phyloP scores from a whole-genome alignment of 2,888 invertebrate genomes.

The Meliscaeva auricollis region DNA sequence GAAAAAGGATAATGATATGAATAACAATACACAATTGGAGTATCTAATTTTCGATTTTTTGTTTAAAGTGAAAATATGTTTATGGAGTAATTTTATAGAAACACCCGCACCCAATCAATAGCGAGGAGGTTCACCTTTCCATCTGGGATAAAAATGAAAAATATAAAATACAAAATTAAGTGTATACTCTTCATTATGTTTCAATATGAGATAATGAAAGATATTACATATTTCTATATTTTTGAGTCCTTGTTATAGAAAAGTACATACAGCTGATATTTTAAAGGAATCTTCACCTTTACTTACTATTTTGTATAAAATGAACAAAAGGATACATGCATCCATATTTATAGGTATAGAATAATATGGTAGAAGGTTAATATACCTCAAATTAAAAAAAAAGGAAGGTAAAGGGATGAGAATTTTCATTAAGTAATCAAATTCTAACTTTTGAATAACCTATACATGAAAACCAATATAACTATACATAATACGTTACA shows the following conservation, averaged over 20 bases:
- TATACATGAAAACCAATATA: no score
- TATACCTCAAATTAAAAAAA: no score
- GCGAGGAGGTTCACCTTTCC: neutral
- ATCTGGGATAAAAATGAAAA: neutral
- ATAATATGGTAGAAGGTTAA: neutral
- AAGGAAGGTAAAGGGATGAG: no score
- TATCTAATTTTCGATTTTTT: neutral
- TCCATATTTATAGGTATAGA: neutral
- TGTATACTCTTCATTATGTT: slow-evolving; percentile 2
- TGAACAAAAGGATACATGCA: neutral
- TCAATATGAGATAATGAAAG: slow-evolving; percentile 1
- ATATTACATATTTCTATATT: neutral
- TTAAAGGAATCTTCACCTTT: neutral
- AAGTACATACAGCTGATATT: neutral
- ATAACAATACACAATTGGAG: neutral
- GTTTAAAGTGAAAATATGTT: neutral
- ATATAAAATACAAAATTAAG: slow-evolving; percentile 3
- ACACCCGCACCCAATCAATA: neutral
- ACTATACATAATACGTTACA: no score
- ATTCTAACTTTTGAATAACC: no score
- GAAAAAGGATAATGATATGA: neutral
- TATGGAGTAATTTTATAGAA: neutral
- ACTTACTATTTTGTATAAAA: neutral
- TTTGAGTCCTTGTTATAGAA: neutral
- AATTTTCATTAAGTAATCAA: no score